These are phyloP conservation scores for Tachysurus vachellii DNA, from an alignment of 2,113 vertebrate species.

Conservation along the genomic window DNA sequence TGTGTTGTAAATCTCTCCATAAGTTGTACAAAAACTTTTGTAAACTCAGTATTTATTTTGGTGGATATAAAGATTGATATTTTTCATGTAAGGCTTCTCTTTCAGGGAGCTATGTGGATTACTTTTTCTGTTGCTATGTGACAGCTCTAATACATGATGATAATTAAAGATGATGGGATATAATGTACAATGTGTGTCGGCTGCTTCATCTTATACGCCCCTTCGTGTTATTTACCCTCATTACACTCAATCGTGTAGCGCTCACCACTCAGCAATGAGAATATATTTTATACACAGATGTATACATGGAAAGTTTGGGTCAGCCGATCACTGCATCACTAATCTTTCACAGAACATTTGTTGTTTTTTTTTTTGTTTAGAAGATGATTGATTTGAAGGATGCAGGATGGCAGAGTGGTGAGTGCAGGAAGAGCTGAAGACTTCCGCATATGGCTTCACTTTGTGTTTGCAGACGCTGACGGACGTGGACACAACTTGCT, in stretches of 20 bases:
- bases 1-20: conserved; percentile 64
- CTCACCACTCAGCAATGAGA: neutral
- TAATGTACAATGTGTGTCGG: conserved; percentile 55
- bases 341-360: neutral
- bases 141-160: conserved; percentile 71
- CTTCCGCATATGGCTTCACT: conserved; percentile 38
- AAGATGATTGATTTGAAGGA: too few relatives aligned
- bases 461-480: conserved; percentile 28
- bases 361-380: neutral
- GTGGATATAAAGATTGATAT: conserved; percentile 68
- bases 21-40: conserved; percentile 64
- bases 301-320: neutral
- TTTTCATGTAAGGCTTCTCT: conserved; percentile 73
- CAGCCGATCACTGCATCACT: neutral
- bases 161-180: conserved; percentile 68
- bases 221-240: conserved; percentile 17
- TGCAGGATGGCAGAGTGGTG: neutral
- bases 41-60: conserved; percentile 75
- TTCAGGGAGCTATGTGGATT: conserved; percentile 66
- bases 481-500: conserved; percentile 37
- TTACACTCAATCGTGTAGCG: neutral
- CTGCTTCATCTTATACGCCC: conserved; percentile 33
- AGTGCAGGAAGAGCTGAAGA: conserved; percentile 21
- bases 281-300: too few relatives aligned
- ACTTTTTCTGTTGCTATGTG: conserved; percentile 76